phyloP scores from a whole-genome alignment of 2,113 vertebrate genomes.

The Maccullochella peelii region DNA sequence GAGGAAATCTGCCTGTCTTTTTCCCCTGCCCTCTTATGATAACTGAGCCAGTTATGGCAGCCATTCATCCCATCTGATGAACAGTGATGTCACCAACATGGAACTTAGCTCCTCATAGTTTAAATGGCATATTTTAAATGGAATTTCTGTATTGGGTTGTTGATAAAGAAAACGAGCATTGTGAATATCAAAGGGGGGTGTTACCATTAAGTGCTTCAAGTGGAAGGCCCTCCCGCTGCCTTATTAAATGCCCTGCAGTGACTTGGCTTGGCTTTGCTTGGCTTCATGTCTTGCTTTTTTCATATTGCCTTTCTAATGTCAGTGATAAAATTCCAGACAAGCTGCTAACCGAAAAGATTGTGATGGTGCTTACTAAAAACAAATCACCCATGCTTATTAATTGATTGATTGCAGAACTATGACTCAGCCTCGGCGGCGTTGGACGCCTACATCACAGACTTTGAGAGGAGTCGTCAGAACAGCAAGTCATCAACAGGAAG shows the following conservation, averaged over 20 bases:
- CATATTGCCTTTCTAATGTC: background rate
- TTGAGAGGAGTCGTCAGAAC: conserved; percentile 77
- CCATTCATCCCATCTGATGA: too few species aligned
- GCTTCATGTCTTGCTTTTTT: background rate
- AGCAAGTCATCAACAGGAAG: conserved; percentile 60
- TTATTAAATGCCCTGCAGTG: background rate
- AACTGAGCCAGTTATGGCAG: background rate
- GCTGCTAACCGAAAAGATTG: background rate
- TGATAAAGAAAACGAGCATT: background rate
- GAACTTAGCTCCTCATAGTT: too few species aligned
- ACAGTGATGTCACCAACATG: background rate
- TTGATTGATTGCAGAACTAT: conserved; percentile 72
- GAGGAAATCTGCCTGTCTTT: background rate
- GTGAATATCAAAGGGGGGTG: background rate
- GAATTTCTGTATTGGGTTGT: background rate
- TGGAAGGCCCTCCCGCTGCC: background rate
- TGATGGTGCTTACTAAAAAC: background rate
- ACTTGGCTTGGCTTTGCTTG: too few species aligned
- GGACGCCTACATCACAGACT: conserved; percentile 92
- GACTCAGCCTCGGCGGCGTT: conserved; percentile 89
- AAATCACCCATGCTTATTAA: background rate
- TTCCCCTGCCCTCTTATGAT: background rate
- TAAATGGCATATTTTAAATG: background rate
- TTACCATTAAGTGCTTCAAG: background rate
- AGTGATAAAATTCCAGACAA: background rate